A percentile compares a stretch with the other conserved stretches of the same genome.
Conservation (phyloP, 2,797 vertebrate species). For the Choloepus didactylus region DNA sequence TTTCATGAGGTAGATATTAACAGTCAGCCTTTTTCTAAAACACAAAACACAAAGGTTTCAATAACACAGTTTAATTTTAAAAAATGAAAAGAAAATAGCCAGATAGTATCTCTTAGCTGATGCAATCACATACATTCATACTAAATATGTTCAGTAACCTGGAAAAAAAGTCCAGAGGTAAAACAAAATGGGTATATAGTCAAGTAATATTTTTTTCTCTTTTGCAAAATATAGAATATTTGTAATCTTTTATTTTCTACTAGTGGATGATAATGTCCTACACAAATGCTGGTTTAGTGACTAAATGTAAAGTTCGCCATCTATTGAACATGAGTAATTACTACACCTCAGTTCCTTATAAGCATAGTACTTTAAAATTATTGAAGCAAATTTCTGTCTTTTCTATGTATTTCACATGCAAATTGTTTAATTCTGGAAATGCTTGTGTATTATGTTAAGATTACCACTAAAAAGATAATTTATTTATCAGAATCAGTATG, state of each 20-base stretch:
- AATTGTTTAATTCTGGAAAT: slow-evolving; percentile 35
- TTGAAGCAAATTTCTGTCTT: neutral
- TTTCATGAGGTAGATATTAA: slow-evolving; percentile 52
- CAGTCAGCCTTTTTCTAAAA: neutral
- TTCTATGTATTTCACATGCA: neutral
- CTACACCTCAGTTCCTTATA: slow-evolving; percentile 55
- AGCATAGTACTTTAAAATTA: neutral
- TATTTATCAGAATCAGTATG: neutral
- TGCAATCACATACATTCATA: neutral
- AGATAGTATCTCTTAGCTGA: neutral
- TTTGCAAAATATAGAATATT: neutral
- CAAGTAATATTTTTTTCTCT: neutral
- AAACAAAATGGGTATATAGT: neutral
- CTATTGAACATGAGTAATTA: slow-evolving; percentile 66
- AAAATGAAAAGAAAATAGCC: neutral
- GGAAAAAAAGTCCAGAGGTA: neutral
- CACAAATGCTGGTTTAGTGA: neutral
- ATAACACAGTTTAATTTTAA: neutral
- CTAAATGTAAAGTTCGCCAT: slow-evolving; percentile 69
- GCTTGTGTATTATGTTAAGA: neutral
- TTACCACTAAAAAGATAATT: neutral
- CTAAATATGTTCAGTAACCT: neutral
- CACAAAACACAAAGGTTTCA: neutral
- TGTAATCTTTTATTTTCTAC: slow-evolving; percentile 48
- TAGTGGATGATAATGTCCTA: neutral